A percentile compares a stretch with the other conserved stretches of the same genome.
phyloP scores from a whole-genome alignment of 2,113 vertebrate species.

The Ceyx margarethae region DNA sequence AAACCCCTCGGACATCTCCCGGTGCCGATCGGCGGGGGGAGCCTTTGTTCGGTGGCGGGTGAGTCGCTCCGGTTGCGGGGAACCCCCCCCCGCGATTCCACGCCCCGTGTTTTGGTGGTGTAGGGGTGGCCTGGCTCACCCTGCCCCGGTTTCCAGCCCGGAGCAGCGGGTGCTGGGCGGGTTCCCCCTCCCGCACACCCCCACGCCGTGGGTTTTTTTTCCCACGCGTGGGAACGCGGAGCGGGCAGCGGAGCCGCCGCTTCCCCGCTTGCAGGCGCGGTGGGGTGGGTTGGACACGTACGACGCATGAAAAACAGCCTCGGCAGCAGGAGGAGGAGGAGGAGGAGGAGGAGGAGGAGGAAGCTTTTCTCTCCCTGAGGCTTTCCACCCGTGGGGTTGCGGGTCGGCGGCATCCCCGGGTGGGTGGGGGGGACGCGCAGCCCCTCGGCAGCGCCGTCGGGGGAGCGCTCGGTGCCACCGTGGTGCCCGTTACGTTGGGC shows the following conservation, averaged over 20 bases:
- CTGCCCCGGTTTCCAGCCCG: neutral
- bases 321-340: too few relatives aligned
- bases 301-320: neutral
- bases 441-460: too few relatives aligned
- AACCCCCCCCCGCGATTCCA: too few relatives aligned
- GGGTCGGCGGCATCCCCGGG: neutral
- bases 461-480: too few relatives aligned
- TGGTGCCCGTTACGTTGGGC: neutral
- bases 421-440: too few relatives aligned
- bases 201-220: neutral
- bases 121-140: neutral
- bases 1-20: neutral
- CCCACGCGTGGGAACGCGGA: neutral
- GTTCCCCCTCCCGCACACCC: too few relatives aligned
- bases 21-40: neutral
- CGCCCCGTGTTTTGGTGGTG: neutral
- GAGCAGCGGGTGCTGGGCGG: neutral
- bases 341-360: neutral
- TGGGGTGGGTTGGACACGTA: too few relatives aligned
- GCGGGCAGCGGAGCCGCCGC: neutral
- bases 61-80: neutral
- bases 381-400: neutral
- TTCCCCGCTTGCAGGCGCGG: neutral
- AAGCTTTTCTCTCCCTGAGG: too few relatives aligned
- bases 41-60: neutral